Evolutionary conservation across 2,113 vertebrate genomes (phyloP), one percentile per base, ranked within the genome.

Genomic region (Alethe castanea): DNA sequence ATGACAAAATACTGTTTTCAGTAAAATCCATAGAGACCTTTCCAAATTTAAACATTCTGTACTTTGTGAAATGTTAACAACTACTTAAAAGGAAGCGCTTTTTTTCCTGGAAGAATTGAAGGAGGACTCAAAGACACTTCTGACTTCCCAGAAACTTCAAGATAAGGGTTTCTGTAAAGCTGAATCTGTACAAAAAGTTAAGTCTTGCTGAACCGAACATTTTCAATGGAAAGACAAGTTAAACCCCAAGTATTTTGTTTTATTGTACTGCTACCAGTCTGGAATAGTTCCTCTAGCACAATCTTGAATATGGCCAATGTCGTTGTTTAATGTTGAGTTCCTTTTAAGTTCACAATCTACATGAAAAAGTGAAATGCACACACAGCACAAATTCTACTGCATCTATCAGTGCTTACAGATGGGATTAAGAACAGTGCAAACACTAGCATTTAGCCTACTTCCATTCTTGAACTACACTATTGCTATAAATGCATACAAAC

Each of bases 341-440:
- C 60, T 89, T 50, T 19, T 36, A 76, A 69, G 48, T 78, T 78
- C 42, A 86, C 16, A 80, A 79, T 28, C 47, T 79, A 76, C 42
- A 40, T 59, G 12, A 78, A 82, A 70, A 36, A 92, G 62, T 77
- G 70, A 96, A 95, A 92, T 77, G 83, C 86, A 85, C 76, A 90
- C 59, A 87, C 17, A 82, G 81, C 83, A 91, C 57, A 82, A 84
- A 65, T 84, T 44, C 66, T 88, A 74, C 66, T 92, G 87, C 78
- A 86, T 91, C 65, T 74, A 52, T 83, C 95, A 67, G 70, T 96
- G 94, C 91, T 71, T 33, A 74, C 2, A 1, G 35, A 79, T 15
- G 81, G 70, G 47, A 85, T 92, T 93, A 77, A 88, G 42, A 81
- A 82, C 86, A 92, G 88, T 94, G 29, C 85, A 69, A 95, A 79